phyloP scores from a whole-genome alignment of 2,113 vertebrate species.

The Megalops atlanticus region DNA sequence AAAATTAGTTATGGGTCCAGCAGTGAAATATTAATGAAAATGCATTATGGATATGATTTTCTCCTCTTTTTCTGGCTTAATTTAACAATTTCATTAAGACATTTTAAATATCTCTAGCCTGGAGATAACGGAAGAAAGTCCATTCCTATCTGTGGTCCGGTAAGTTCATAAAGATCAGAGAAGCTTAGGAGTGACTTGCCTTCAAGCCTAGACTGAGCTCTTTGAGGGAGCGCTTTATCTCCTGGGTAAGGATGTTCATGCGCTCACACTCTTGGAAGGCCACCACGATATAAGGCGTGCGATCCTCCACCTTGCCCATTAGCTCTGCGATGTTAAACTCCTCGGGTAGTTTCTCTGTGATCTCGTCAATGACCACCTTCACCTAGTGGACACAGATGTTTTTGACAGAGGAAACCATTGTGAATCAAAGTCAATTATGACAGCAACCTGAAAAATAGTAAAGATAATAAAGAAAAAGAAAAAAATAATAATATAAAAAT shows the following conservation, averaged over 20 bases:
- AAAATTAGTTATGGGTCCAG: conserved; percentile 7
- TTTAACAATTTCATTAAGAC: background rate
- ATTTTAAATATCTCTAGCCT: background rate
- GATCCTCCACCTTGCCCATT: conserved; percentile 80
- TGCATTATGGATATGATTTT: conserved; percentile 14
- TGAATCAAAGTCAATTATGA: background rate
- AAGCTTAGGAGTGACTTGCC: conserved; percentile 62
- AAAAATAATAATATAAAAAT: no score
- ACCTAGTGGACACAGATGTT: conserved; percentile 70
- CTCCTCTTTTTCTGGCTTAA: background rate
- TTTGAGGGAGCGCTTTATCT: conserved; percentile 78
- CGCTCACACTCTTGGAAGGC: conserved; percentile 91
- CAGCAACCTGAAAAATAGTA: background rate
- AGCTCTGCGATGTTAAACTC: conserved; percentile 87
- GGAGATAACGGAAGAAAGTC: background rate
- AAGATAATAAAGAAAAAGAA: conserved; percentile 19
- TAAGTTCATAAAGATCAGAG: background rate
- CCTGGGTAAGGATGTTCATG: conserved; percentile 85
- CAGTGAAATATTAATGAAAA: background rate
- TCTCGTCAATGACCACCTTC: conserved; percentile 80
- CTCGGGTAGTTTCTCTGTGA: conserved; percentile 84
- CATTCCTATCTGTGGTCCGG: background rate
- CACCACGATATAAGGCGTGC: conserved; percentile 85
- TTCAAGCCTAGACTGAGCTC: conserved; percentile 86
- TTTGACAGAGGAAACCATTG: background rate